These are phyloP conservation scores for Miltochrista miniata DNA, from an alignment of 2,888 invertebrate genomes.

Conservation along the genomic window DNA sequence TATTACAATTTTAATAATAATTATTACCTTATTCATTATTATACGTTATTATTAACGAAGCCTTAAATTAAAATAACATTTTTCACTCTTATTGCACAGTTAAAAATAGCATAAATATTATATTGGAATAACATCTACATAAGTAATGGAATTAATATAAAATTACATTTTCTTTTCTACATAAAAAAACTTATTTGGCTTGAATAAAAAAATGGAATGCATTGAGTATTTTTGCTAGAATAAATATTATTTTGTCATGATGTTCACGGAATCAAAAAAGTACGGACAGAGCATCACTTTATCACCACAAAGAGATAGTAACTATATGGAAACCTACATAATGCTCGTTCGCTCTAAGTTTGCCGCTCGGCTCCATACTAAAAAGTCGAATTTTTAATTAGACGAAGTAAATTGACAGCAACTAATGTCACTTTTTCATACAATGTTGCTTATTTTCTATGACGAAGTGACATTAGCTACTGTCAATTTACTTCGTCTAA, in stretches of 20 bases:
- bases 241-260: conserved; percentile 40
- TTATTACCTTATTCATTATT: conserved; percentile 44
- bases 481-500: too few relatives aligned
- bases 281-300: too few relatives aligned
- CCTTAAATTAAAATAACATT: conserved; percentile 66
- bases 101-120: conserved; percentile 70
- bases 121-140: conserved; percentile 49
- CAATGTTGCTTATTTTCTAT: too few relatives aligned
- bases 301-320: too few relatives aligned
- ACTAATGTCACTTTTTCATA: too few relatives aligned
- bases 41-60: conserved; percentile 41
- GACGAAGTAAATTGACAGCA: too few relatives aligned
- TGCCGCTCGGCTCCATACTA: too few relatives aligned
- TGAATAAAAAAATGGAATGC: conserved; percentile 46
- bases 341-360: too few relatives aligned
- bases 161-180: conserved; percentile 39
- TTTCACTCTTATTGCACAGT: conserved; percentile 78
- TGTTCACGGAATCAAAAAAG: too few relatives aligned
- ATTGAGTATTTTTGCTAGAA: conserved; percentile 50
- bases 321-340: too few relatives aligned
- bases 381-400: too few relatives aligned
- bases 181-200: conserved; percentile 52
- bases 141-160: conserved; percentile 52
- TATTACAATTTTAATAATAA: conserved; percentile 74
- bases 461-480: too few relatives aligned